phyloP scores from a whole-genome alignment of 2,113 vertebrate species.

The Coryphaenoides rupestris region DNA sequence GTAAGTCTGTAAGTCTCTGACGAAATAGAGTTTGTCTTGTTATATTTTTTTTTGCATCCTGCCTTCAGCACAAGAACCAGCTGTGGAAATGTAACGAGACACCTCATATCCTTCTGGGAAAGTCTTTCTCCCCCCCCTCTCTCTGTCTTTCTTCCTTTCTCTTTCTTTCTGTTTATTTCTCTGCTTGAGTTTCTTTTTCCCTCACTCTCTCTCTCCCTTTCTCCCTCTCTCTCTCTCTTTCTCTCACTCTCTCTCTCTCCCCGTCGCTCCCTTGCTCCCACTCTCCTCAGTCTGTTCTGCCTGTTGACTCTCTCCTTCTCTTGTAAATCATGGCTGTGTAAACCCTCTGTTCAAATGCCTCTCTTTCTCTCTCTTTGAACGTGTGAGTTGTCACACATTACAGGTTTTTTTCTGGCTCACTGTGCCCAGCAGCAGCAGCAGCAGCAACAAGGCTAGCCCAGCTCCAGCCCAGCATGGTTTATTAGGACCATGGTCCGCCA shows the following conservation, averaged over 20 bases:
- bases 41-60: conserved; percentile 62
- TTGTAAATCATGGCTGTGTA: no score
- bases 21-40: no score
- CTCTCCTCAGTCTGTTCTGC: no score
- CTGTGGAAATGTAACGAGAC: conserved; percentile 59
- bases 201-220: conserved; percentile 20
- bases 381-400: no score
- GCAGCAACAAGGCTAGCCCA: no score
- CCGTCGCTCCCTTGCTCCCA: conserved; percentile 2
- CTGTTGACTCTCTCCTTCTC: no score
- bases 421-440: not conserved
- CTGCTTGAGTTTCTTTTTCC: not conserved
- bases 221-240: not conserved
- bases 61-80: conserved; percentile 65
- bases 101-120: conserved; percentile 41
- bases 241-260: conserved; percentile 11
- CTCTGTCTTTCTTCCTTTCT: no score
- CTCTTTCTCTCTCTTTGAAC: no score
- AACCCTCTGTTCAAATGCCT: no score
- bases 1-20: conserved; percentile 18
- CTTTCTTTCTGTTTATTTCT: no score
- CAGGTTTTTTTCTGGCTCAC: no score
- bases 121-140: conserved; percentile 7
- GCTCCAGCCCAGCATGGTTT: conserved; percentile 31
- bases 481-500: conserved; percentile 43